phyloP scores from a whole-genome alignment of 2,113 vertebrate species.

The Phoenicopterus ruber region DNA sequence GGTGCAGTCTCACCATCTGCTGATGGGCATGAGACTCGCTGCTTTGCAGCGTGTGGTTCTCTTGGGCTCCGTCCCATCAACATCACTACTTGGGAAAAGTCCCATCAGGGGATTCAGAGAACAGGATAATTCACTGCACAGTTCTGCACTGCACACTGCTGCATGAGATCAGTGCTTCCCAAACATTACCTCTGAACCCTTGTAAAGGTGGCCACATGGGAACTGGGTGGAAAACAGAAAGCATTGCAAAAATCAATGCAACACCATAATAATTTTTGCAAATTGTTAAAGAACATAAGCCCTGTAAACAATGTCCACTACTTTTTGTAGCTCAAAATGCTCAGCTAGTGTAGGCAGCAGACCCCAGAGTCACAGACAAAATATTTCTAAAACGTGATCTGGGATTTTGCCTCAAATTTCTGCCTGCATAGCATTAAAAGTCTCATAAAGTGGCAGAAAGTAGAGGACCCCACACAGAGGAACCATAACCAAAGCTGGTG shows the following conservation, averaged over 20 bases:
- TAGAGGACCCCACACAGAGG: not conserved
- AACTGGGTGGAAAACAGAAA: not conserved
- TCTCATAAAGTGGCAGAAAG: not conserved
- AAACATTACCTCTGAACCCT: not conserved
- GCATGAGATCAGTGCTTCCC: not conserved
- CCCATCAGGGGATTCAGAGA: not conserved
- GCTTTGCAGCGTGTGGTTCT: not conserved
- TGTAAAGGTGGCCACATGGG: not conserved
- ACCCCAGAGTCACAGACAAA: not conserved
- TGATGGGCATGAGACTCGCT: not conserved
- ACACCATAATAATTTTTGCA: not conserved
- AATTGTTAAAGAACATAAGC: not conserved
- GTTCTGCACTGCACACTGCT: not conserved
- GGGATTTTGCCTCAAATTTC: not conserved
- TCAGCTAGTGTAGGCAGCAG: not conserved
- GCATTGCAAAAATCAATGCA: not conserved
- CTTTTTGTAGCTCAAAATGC: not conserved
- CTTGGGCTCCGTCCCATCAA: not conserved
- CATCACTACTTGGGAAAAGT: not conserved
- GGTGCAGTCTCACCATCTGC: not conserved
- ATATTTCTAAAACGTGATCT: not conserved
- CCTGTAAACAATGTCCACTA: not conserved
- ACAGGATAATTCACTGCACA: not conserved
- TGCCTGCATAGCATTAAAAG: not conserved
- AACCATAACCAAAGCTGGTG: not conserved